phyloP scores from a whole-genome alignment of 2,797 vertebrate species.

The Momotus momota region DNA sequence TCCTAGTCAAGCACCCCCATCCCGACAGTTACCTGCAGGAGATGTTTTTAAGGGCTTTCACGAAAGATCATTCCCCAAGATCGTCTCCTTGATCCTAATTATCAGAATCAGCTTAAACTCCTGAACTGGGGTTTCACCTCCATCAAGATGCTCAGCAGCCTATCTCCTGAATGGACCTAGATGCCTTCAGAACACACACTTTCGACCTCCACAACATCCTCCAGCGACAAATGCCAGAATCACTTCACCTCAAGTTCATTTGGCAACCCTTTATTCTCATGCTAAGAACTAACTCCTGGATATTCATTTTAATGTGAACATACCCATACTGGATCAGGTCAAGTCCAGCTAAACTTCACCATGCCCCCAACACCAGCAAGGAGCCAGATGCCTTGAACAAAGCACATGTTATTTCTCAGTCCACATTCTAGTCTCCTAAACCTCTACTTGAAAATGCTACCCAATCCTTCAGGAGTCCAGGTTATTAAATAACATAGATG shows the following conservation, averaged over 20 bases:
- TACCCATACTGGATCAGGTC: not conserved
- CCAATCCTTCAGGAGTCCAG: not conserved
- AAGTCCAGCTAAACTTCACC: not conserved
- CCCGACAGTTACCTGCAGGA: not conserved
- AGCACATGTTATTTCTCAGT: not conserved
- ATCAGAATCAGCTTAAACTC: not conserved
- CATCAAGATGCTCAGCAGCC: not conserved
- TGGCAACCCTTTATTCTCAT: accelerated
- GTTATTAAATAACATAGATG: not conserved
- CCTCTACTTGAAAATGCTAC: not conserved
- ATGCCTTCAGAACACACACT: not conserved
- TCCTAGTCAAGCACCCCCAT: not conserved
- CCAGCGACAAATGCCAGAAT: not conserved
- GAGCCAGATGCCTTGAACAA: not conserved
- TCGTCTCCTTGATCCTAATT: not conserved
- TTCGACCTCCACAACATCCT: not conserved
- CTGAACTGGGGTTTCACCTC: not conserved
- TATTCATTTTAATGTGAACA: not conserved
- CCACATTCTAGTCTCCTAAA: not conserved
- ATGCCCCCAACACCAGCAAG: accelerated
- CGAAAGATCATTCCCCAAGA: not conserved
- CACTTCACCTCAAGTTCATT: not conserved
- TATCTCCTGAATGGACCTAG: not conserved
- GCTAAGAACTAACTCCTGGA: accelerated
- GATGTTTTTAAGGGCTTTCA: not conserved